Conservation (phyloP, 2,797 vertebrate genomes). For the Sarcoramphus papa region DNA sequence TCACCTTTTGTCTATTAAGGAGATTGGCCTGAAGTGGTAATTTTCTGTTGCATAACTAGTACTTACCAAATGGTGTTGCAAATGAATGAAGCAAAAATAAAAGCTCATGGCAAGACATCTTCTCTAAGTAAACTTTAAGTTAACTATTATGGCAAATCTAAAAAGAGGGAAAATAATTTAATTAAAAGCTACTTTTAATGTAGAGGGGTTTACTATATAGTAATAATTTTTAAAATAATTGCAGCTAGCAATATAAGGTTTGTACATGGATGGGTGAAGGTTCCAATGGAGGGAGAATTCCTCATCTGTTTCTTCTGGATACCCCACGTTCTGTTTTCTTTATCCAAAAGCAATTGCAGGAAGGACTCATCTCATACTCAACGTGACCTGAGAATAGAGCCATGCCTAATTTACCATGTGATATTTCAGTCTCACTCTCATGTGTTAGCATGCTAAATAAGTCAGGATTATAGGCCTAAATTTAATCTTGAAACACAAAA, state of each 20-base stretch:
- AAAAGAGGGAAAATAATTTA: not conserved
- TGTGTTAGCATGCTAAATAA: not conserved
- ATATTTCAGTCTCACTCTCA: not conserved
- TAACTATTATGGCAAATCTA: not conserved
- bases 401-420: not conserved
- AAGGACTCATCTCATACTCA: not conserved
- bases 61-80: not conserved
- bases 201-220: not conserved
- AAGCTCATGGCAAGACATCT: not conserved
- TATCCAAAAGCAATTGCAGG: not conserved
- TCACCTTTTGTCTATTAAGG: slow-evolving; percentile 12
- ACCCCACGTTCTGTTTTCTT: not conserved
- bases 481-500: not conserved
- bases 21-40: not conserved
- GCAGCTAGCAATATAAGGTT: not conserved
- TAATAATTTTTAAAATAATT: not conserved
- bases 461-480: not conserved
- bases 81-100: not conserved
- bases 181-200: not conserved
- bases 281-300: not conserved
- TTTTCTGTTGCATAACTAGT: not conserved
- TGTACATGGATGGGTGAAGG: fast-evolving
- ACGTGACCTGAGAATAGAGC: not conserved
- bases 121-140: not conserved
- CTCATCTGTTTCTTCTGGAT: not conserved